phyloP scores from a whole-genome alignment of 2,888 invertebrate genomes.

The Ochropleura plecta region DNA sequence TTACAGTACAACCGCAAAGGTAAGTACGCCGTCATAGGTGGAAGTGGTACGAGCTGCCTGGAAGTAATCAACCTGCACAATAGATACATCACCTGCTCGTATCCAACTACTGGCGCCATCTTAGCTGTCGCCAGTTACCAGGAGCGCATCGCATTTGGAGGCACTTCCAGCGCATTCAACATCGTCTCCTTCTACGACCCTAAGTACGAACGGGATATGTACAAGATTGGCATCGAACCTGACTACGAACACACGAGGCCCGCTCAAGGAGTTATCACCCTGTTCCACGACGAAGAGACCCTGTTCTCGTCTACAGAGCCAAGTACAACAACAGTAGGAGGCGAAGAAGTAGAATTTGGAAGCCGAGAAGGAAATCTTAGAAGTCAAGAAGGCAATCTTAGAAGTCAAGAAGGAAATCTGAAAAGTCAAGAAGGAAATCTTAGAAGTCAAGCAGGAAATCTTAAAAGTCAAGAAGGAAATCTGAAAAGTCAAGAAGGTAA shows the following conservation, averaged over 20 bases:
- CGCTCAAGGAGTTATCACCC: conserved; percentile 39
- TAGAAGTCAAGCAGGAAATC: no score
- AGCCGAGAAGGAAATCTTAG: background rate
- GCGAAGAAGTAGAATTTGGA: background rate
- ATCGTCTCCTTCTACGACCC: conserved; percentile 86
- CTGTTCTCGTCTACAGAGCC: conserved; percentile 22
- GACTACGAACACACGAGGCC: conserved; percentile 65
- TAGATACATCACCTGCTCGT: conserved; percentile 85
- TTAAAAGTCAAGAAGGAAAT: no score
- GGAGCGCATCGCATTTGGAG: conserved; percentile 85
- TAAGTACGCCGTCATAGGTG: conserved; percentile 86
- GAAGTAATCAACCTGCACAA: conserved; percentile 88
- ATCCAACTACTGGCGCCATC: conserved; percentile 80
- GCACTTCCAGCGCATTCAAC: conserved; percentile 81
- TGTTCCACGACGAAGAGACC: conserved; percentile 47
- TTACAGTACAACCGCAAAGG: conserved; percentile 87
- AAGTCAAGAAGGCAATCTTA: no score
- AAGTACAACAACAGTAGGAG: background rate
- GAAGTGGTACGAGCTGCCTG: conserved; percentile 86
- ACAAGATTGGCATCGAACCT: conserved; percentile 54
- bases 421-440: no score
- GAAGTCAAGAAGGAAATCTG: no score
- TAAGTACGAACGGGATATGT: conserved; percentile 81
- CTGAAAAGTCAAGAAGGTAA: no score
- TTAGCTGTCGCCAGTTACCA: conserved; percentile 81